Percentiles rank a stretch among this genome's conserved stretches.
phyloP scores from a whole-genome alignment of 2,888 invertebrate genomes.

The Hylaea fasciaria region DNA sequence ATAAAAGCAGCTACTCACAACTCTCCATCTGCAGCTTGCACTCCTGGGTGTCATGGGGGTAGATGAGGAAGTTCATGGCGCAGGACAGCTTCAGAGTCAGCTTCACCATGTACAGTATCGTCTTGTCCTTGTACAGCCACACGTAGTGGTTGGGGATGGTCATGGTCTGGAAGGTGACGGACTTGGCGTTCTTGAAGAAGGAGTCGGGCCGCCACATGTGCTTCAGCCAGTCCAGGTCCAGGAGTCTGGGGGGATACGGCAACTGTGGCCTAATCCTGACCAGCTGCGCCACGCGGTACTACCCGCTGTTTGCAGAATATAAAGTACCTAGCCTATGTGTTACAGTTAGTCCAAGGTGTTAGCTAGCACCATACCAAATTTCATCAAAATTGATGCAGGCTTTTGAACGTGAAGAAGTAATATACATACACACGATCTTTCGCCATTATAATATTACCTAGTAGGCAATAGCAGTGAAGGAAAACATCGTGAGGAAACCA shows the following conservation, averaged over 20 bases:
- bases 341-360: too few relatives aligned
- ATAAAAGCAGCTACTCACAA: constrained; percentile 86
- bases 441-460: too few relatives aligned
- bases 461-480: too few relatives aligned
- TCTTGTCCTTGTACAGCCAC: constrained; percentile 90
- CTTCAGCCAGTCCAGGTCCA: constrained; percentile 96
- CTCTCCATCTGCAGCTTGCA: constrained; percentile 98
- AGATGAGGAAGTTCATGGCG: constrained; percentile 97
- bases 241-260: constrained; percentile 84
- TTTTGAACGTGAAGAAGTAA: too few relatives aligned
- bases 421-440: too few relatives aligned
- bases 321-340: too few relatives aligned
- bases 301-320: too few relatives aligned
- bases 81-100: constrained; percentile 95
- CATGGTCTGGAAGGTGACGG: constrained; percentile 97
- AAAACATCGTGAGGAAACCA: too few relatives aligned
- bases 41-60: constrained; percentile 97
- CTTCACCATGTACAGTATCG: constrained; percentile 89
- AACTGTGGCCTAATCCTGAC: too few relatives aligned
- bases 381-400: too few relatives aligned
- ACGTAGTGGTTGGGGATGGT: constrained; percentile 97
- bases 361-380: too few relatives aligned
- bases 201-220: constrained; percentile 98
- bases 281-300: too few relatives aligned
- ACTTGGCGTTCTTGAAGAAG: constrained; percentile 97